Evolutionary conservation across 2,888 invertebrate genomes (phyloP).

Genomic region (Chironomus riparius): DNA sequence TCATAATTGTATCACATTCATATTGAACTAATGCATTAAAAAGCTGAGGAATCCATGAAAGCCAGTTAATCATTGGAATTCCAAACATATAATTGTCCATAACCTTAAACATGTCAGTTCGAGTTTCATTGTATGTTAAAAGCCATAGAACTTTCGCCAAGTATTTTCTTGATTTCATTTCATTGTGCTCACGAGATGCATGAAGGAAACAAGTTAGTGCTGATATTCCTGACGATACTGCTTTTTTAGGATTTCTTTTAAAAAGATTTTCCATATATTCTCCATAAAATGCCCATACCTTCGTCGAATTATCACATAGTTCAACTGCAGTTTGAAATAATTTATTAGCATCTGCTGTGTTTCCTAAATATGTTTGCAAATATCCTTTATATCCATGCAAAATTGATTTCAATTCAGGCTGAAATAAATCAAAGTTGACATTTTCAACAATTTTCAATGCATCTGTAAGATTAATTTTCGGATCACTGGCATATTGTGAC

Average conservation of each 20-base stretch:
- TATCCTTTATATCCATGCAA: constrained; percentile 89
- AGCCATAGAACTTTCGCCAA: constrained; percentile 93
- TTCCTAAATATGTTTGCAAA: constrained; percentile 75
- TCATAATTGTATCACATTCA: constrained; percentile 83
- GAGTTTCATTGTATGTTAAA: constrained; percentile 85
- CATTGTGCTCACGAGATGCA: constrained; percentile 91
- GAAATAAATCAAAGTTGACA: constrained; percentile 90
- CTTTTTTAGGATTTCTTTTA: constrained; percentile 61
- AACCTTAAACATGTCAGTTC: constrained; percentile 69
- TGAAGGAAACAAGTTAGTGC: constrained; percentile 92
- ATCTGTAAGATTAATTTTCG: constrained; percentile 80
- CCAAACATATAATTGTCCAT: constrained; percentile 91
- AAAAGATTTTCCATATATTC: constrained; percentile 91
- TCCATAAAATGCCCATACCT: constrained; percentile 97
- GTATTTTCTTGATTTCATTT: constrained; percentile 89
- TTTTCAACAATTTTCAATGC: constrained; percentile 92
- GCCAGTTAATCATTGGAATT: constrained; percentile 89
- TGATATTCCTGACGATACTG: constrained; percentile 70
- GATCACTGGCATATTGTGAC: constrained; percentile 57
- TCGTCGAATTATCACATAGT: constrained; percentile 82
- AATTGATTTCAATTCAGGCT: constrained; percentile 92
- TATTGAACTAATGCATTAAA: constrained; percentile 84
- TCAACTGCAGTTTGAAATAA: constrained; percentile 92
- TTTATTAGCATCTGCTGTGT: constrained; percentile 91
- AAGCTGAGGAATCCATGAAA: constrained; percentile 95